phyloP scores from a whole-genome alignment of 2,888 invertebrate genomes.

The Notocelia uddmanniana region DNA sequence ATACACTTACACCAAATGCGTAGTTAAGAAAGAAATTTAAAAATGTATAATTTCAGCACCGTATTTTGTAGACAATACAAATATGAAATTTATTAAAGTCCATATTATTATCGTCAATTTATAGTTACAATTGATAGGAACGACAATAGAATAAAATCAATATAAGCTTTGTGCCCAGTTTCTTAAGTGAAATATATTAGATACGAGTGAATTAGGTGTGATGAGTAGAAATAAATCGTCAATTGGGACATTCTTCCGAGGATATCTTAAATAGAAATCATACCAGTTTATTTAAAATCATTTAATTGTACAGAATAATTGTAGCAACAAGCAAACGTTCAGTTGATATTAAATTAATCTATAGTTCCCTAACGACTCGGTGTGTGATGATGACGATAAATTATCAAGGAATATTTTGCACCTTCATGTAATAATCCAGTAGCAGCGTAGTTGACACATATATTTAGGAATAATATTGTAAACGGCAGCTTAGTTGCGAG shows the following conservation, averaged over 20 bases:
- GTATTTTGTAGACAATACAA: too few relatives aligned
- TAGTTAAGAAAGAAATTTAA: too few relatives aligned
- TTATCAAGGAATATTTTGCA: slow-evolving; percentile 32
- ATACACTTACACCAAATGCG: too few relatives aligned
- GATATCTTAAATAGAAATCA: slow-evolving; percentile 37
- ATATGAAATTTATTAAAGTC: too few relatives aligned
- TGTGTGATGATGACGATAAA: slow-evolving; percentile 34
- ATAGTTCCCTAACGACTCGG: slow-evolving; percentile 39
- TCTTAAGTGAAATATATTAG: too few relatives aligned
- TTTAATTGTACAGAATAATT: slow-evolving; percentile 43
- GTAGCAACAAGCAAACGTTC: slow-evolving; percentile 38
- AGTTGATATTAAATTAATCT: slow-evolving; percentile 34
- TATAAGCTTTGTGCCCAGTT: too few relatives aligned
- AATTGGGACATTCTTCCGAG: slow-evolving; percentile 7
- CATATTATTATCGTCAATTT: too few relatives aligned
- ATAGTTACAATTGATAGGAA: too few relatives aligned
- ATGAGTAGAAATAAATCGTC: slow-evolving; percentile 8
- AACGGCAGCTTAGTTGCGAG: slow-evolving; percentile 19
- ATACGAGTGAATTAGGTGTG: not conserved
- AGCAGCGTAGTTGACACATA: slow-evolving; percentile 30
- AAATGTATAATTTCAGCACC: too few relatives aligned
- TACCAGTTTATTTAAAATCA: slow-evolving; percentile 36
- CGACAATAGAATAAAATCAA: too few relatives aligned
- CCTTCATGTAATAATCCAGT: slow-evolving; percentile 12
- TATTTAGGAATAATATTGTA: slow-evolving; percentile 17